Base-by-base conservation (phyloP, 1,140 invertebrate species). In the Drosophila nikananu region DNA sequence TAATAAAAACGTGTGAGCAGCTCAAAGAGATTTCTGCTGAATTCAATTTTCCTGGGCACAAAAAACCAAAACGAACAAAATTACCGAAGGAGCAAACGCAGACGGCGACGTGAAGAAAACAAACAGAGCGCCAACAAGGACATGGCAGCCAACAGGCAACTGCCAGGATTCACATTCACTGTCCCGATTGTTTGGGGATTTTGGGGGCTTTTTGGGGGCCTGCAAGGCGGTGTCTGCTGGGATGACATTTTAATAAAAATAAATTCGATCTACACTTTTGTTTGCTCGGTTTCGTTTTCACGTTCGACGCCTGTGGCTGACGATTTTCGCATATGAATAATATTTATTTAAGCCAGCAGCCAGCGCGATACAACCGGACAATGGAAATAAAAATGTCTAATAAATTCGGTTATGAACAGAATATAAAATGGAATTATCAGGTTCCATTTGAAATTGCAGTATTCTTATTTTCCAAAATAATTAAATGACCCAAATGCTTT, bases 11-110 rank as follows among this genome's bases (percentile, higher is more conserved):
- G 80, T 83, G 84, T 80, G 61, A 77, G 76, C 41, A 81, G 72
- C 84, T 83, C 84, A 81, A 77, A 89, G 80, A 83, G 84, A 87
- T 83, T 87, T 89, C 70, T 58, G 49, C 46, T 80, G 84, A 87
- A 89, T 87, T 89, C 80, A 87, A 89, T 87, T 87, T 87, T 60
- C 65, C 59, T 55, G n/a, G 73, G 39, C 62, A 39, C 35, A 30
- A 57, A 44, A 37, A 57, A 67, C 68, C 58, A 60, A 51, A 25
- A 37, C 2, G 9, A 27, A 59, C 42, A 19, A 54, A 27, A 44
- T 32, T 58, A 58, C 63, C 17, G 17, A 25, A 35, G 64, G 30
- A 66, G 64, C 30, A 25, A 58, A 46, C 23, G 37, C 42, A 58
- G 66, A 44, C 66, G 48, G 15, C 41, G 35, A 30, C 37, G 37